Evolutionary conservation across 2,888 invertebrate species (phyloP).

Genomic region (Acheta domesticus): DNA sequence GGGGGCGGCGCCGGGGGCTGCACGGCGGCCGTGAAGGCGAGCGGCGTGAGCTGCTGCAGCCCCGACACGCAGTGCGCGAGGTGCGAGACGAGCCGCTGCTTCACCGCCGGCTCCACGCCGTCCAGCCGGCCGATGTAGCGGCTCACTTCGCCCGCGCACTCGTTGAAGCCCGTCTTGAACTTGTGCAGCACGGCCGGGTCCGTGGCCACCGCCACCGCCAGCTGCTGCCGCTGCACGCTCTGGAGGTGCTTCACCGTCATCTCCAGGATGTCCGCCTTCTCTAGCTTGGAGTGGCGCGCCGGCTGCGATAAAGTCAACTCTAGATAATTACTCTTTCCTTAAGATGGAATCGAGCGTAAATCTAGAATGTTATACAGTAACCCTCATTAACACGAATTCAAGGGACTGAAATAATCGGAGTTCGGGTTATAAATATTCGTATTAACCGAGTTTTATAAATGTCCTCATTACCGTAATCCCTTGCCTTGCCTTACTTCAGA

Average conservation of each 20-base stretch:
- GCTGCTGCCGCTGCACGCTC: conserved; percentile 78
- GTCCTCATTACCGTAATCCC: no score
- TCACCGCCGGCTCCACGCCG: conserved; percentile 58
- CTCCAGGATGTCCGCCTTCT: conserved; percentile 94
- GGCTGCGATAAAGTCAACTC: conserved; percentile 59
- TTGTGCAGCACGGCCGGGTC: conserved; percentile 76
- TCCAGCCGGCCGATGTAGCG: conserved; percentile 62
- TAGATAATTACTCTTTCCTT: no score
- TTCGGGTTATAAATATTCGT: no score
- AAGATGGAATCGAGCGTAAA: no score
- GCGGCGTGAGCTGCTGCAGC: conserved; percentile 53
- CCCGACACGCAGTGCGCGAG: conserved; percentile 54
- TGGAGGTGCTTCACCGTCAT: conserved; percentile 95
- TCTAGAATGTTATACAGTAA: no score
- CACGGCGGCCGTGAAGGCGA: conserved; percentile 43
- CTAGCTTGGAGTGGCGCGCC: conserved; percentile 88
- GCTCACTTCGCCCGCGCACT: conserved; percentile 82
- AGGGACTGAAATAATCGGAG: no score
- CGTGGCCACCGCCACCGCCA: conserved; percentile 65
- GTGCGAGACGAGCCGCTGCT: conserved; percentile 64
- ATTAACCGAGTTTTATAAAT: no score
- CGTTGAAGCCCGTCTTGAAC: conserved; percentile 82
- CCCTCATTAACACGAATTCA: no score
- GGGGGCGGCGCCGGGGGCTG: conserved; percentile 40
- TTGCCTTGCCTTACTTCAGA: no score